Conservation (phyloP, 2,888 invertebrate species). For the Ditula angustiorana region DNA sequence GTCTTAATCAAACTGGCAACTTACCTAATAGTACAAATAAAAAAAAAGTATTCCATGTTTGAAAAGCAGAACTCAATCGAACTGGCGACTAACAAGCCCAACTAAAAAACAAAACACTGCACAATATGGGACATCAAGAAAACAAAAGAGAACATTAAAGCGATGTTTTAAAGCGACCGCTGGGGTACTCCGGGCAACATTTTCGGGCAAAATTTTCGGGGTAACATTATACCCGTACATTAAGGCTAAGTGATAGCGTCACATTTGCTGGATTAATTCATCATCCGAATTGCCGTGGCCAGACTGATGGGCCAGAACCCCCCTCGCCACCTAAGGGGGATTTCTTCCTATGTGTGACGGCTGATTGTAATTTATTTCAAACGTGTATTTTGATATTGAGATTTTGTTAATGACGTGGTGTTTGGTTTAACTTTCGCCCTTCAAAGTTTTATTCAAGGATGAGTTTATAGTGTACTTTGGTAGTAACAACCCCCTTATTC, state of each 20-base stretch:
- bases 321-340: conserved; percentile 46
- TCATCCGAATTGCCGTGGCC: conserved; percentile 86
- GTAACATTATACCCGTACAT: conserved; percentile 85
- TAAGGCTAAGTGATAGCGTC: conserved; percentile 86
- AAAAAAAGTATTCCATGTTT: not conserved
- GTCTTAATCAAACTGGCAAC: not conserved
- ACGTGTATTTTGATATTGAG: conserved; percentile 26
- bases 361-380: conserved; percentile 43
- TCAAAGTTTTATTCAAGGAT: not conserved
- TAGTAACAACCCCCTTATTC: too few relatives aligned
- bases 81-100: not conserved
- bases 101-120: conserved; percentile 25
- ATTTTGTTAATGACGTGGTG: conserved; percentile 1
- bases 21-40: not conserved
- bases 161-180: conserved; percentile 64
- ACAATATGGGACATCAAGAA: conserved; percentile 46
- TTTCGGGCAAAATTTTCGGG: conserved; percentile 69
- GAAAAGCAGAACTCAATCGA: not conserved
- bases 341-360: conserved; percentile 47
- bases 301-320: conserved; percentile 83
- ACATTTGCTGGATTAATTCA: conserved; percentile 86
- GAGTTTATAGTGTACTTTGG: too few relatives aligned
- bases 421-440: not conserved
- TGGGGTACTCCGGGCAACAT: conserved; percentile 43
- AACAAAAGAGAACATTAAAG: conserved; percentile 68